Evolutionary conservation across 2,888 invertebrate species (phyloP).

Genomic region (Parasteatoda lunata): DNA sequence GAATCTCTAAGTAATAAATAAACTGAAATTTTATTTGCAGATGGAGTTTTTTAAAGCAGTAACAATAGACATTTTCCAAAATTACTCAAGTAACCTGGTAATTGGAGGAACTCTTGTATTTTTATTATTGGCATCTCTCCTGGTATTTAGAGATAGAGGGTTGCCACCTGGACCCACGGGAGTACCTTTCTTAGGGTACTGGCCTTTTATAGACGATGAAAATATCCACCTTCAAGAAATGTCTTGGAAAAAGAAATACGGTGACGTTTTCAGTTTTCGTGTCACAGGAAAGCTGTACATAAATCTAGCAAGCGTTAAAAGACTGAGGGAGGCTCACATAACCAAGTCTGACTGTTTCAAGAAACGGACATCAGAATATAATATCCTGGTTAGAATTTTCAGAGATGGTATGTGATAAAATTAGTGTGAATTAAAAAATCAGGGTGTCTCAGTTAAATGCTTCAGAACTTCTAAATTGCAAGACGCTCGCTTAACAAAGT

Average conservation of each 20-base stretch:
- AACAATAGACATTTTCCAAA: too few species aligned
- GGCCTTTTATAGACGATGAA: slow-evolving; percentile 62
- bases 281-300: slow-evolving; percentile 39
- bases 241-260: slow-evolving; percentile 61
- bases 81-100: too few species aligned
- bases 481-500: background rate
- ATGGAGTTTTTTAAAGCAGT: too few species aligned
- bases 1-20: too few species aligned
- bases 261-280: slow-evolving; percentile 65
- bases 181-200: slow-evolving; percentile 69
- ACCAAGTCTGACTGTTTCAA: slow-evolving; percentile 25
- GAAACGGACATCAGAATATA: background rate
- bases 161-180: slow-evolving; percentile 69
- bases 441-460: too few species aligned
- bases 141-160: background rate
- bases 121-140: too few species aligned
- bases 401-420: slow-evolving; percentile 1
- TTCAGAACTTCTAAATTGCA: background rate
- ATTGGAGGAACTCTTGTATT: too few species aligned
- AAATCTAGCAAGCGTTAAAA: slow-evolving; percentile 27
- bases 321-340: slow-evolving; percentile 21
- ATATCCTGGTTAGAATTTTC: background rate
- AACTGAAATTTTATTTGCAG: too few species aligned
- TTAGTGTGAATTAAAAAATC: background rate
- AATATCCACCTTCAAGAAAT: slow-evolving; percentile 49